Conservation (phyloP, 2,888 invertebrate species). For the Neoascia interrupta region DNA sequence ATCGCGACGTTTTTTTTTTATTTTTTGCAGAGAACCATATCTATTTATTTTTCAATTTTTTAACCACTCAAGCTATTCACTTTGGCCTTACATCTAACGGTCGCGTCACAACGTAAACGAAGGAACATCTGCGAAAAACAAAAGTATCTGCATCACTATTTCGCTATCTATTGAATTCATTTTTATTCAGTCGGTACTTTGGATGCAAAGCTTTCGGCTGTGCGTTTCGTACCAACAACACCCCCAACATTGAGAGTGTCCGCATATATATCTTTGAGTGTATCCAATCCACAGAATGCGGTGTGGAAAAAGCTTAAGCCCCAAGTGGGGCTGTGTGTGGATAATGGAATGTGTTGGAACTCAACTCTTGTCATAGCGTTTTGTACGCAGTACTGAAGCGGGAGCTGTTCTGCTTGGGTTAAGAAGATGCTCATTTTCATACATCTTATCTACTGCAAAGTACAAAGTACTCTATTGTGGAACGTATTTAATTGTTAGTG, state of each 20-base stretch:
- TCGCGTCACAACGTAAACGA: constrained; percentile 26
- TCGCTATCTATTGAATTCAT: constrained; percentile 65
- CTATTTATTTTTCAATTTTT: too few relatives aligned
- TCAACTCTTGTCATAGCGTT: too few relatives aligned
- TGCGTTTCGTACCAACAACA: neutral
- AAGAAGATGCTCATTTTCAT: neutral
- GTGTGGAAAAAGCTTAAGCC: constrained; percentile 32
- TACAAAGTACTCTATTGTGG: constrained; percentile 47
- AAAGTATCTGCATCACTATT: constrained; percentile 68
- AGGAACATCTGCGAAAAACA: constrained; percentile 61
- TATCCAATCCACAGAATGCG: constrained; percentile 15
- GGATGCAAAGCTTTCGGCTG: constrained; percentile 55
- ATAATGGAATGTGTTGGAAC: too few relatives aligned
- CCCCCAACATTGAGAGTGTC: constrained; percentile 13
- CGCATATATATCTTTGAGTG: neutral
- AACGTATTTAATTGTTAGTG: constrained; percentile 55
- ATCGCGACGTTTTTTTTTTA: too few relatives aligned
- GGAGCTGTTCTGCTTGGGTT: constrained; percentile 30
- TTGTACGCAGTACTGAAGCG: neutral
- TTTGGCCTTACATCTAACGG: too few relatives aligned
- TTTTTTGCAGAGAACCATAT: too few relatives aligned
- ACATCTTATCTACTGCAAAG: neutral
- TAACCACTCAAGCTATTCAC: too few relatives aligned
- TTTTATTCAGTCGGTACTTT: constrained; percentile 45
- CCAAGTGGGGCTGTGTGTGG: neutral